Conservation (phyloP, 2,888 invertebrate species). For the Allolobophora icterica region DNA sequence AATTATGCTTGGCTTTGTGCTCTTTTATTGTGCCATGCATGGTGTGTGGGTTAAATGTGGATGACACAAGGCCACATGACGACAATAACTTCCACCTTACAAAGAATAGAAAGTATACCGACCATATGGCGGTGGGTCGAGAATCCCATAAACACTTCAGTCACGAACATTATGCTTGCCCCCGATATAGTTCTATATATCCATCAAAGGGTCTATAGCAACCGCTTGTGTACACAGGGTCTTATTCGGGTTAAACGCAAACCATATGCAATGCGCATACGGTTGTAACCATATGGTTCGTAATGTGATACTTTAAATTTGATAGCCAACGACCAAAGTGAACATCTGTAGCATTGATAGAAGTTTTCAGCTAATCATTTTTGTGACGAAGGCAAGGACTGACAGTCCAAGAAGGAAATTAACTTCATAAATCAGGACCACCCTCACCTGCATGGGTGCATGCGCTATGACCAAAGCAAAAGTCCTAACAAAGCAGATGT, state of each 20-base stretch:
- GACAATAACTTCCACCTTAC: neutral
- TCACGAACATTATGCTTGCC: neutral
- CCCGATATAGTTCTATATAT: neutral
- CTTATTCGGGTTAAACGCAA: neutral
- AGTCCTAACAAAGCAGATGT: neutral
- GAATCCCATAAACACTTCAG: neutral
- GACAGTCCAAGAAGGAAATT: neutral
- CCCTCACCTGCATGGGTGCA: neutral
- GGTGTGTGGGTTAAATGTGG: neutral
- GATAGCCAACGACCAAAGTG: neutral
- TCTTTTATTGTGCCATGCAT: neutral
- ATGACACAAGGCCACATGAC: neutral
- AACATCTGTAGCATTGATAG: slow-evolving; percentile 17
- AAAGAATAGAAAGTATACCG: neutral
- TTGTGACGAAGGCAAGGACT: neutral
- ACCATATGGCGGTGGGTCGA: neutral
- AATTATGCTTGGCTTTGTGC: neutral
- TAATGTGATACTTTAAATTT: neutral
- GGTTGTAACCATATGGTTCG: neutral
- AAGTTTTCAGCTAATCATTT: neutral
- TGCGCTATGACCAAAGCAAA: neutral
- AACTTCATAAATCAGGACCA: neutral
- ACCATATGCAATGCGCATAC: neutral
- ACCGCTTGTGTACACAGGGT: too few relatives aligned
- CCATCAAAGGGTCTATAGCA: too few relatives aligned